Evolutionary conservation across 2,797 vertebrate genomes (phyloP), one percentile per base, ranked within the genome.

Genomic region (Neomorphus geoffroyi): DNA sequence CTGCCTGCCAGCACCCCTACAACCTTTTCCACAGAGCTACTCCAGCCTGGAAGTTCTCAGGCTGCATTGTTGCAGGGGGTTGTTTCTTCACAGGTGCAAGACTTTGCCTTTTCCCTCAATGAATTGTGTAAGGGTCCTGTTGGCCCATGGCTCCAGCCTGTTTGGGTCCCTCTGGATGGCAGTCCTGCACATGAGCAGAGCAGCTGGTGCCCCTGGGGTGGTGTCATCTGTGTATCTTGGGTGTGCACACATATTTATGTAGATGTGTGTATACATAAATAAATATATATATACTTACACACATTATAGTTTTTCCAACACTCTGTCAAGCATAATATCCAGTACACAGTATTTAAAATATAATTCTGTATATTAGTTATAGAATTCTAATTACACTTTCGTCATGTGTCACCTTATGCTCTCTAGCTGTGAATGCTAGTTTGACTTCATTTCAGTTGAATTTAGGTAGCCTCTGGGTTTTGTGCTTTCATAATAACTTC

Each of bases 41-140:
- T 75, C 35, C 58, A 80, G 26, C n/a, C 43, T 0, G 0, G 27
- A 27, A 8, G 6, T 14, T 7, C 35, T 14, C n/a, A 60, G 66
- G 7, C 35, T 54, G 12, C 57, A 11, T 23, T 0, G 0, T 39
- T 66, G 19, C 9, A 67, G 7, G 16, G 2, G 3, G 0, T 11
- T 39, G 15, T 35, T 88, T 51, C 33, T 41, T 43, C 21, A 27
- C 24, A 48, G 21, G 10, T 9, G 8, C 18, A 66, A 28, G 30
- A 21, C 22, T 80, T 71, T 16, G 18, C 17, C 39, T 71, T 66
- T 41, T 12, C 2, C 18, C 32, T 57, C 3, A 0, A 7, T 70
- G 11, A 62, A 32, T 41, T 80, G 43, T 5, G 0, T 65, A 17
- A 28, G 22, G 7, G 13, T 86, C 17, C 17, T 21, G 11, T 12